A percentile compares a stretch with the other conserved stretches of the same genome.
Evolutionary conservation across 2,113 vertebrate genomes (phyloP).

Genomic region (Arothron firmamentum): DNA sequence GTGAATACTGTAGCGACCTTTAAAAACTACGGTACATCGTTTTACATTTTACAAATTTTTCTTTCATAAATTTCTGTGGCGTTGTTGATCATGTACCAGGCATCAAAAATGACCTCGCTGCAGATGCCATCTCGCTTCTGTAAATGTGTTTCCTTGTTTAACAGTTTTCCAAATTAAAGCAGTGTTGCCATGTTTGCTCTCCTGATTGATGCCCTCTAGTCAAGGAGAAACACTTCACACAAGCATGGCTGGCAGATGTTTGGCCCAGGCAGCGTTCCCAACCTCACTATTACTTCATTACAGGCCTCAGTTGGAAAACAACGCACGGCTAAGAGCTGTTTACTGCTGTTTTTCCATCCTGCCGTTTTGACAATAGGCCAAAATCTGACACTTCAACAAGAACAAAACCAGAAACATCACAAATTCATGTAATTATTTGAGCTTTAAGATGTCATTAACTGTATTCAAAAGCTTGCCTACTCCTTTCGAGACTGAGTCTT

Average conservation of each 20-base stretch:
- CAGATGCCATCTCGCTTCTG: too few relatives aligned
- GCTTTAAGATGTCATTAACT: background rate
- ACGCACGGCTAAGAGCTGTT: slow-evolving; percentile 2
- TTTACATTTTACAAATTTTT: too few relatives aligned
- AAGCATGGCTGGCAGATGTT: slow-evolving; percentile 14
- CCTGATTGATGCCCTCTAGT: slow-evolving; percentile 29
- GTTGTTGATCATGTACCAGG: too few relatives aligned
- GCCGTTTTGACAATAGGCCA: background rate
- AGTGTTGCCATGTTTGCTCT: slow-evolving; percentile 5
- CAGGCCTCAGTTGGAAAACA: background rate
- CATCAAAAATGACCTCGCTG: too few relatives aligned
- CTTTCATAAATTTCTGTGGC: too few relatives aligned
- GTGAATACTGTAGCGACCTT: too few relatives aligned
- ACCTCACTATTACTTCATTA: slow-evolving; percentile 13
- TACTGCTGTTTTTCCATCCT: background rate
- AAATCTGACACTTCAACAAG: background rate
- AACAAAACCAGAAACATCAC: background rate
- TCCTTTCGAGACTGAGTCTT: background rate
- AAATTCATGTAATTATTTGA: too few relatives aligned
- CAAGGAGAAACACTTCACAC: slow-evolving; percentile 33
- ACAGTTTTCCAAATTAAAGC: slow-evolving; percentile 14
- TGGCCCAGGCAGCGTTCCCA: background rate
- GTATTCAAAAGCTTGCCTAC: background rate
- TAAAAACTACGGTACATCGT: too few relatives aligned
- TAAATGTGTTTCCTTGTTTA: background rate